Conservation (phyloP, 2,888 invertebrate species). For the Tipula lateralis region DNA sequence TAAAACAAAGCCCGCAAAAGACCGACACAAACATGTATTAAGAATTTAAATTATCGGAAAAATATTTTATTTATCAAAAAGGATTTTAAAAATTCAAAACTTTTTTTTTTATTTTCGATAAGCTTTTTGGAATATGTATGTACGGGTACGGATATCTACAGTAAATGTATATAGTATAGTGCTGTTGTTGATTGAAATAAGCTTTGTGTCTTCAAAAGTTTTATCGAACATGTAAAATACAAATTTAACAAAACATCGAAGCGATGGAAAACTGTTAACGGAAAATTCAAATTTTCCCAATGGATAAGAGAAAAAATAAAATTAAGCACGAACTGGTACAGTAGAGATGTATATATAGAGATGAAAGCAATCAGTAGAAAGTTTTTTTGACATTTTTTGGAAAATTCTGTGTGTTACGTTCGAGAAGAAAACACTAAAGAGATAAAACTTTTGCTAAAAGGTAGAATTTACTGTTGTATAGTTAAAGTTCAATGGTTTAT, state of each 20-base stretch:
- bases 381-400: background rate
- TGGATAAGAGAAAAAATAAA: background rate
- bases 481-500: background rate
- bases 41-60: background rate
- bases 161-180: background rate
- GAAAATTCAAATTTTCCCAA: background rate
- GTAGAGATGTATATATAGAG: no score
- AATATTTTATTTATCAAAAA: background rate
- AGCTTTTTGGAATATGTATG: background rate
- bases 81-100: background rate
- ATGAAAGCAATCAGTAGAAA: conserved; percentile 4
- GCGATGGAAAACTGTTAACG: background rate
- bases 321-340: background rate
- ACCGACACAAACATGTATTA: conserved; percentile 1
- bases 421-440: background rate
- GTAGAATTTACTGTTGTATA: background rate
- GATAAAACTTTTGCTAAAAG: background rate
- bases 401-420: background rate
- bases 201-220: conserved; percentile 6
- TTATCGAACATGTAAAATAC: background rate
- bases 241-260: background rate
- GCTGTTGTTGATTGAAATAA: background rate
- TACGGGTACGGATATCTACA: background rate
- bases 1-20: background rate
- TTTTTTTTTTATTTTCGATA: background rate